A percentile compares a stretch with the other conserved stretches of the same genome.
These are phyloP conservation scores for Catalaphyllia jardinei DNA, from an alignment of 64 coral and sea anemone species.

Conservation along the genomic window DNA sequence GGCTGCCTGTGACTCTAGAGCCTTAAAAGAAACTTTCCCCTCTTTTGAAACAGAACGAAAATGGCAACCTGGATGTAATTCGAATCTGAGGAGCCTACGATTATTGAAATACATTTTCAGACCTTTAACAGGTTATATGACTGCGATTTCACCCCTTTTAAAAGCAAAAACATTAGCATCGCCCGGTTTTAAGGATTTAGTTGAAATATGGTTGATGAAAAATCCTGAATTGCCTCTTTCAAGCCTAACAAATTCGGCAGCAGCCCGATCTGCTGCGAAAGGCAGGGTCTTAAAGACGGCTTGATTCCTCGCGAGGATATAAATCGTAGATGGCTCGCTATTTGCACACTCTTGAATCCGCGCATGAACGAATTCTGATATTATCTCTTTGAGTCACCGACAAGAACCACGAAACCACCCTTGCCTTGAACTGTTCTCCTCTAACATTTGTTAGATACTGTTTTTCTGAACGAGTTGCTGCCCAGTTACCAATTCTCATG, in stretches of 20 bases:
- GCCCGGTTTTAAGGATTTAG: background rate
- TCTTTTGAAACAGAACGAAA: conserved; percentile 5
- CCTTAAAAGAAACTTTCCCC: background rate
- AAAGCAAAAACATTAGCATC: conserved; percentile 3
- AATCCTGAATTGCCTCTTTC: conserved; percentile 22
- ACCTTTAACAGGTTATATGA: background rate
- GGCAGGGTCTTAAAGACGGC: background rate
- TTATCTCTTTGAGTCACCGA: background rate
- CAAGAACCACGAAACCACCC: background rate
- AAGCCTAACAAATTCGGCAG: conserved; percentile 25
- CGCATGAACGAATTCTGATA: background rate
- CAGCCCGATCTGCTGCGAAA: conserved; percentile 28
- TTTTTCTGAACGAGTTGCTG: background rate
- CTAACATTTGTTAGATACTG: conserved; percentile 2
- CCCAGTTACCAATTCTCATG: background rate
- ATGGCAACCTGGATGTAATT: background rate
- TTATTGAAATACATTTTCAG: conserved; percentile 15
- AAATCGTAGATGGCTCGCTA: background rate
- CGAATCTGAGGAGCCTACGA: conserved; percentile 1
- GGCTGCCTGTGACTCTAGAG: background rate
- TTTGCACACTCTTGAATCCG: background rate
- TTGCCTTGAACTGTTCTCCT: background rate
- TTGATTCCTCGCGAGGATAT: background rate
- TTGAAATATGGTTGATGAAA: conserved; percentile 19
- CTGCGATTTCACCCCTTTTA: background rate